A percentile compares a stretch with the other conserved stretches of the same genome.
These are phyloP conservation scores for Megaceryle torquata DNA, from an alignment of 2,113 vertebrate genomes.

Conservation along the genomic window DNA sequence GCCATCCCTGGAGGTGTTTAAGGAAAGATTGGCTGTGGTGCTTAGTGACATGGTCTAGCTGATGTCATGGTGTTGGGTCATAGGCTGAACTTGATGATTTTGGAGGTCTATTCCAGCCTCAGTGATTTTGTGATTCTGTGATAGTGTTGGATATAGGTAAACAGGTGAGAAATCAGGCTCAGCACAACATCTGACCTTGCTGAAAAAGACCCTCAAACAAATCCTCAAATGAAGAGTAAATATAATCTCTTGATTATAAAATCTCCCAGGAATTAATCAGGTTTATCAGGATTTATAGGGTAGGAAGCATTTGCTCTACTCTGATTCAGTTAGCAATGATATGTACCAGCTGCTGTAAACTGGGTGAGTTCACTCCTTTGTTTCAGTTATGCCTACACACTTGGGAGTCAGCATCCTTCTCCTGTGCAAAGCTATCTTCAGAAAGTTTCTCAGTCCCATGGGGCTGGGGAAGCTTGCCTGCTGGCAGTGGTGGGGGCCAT, in stretches of 20 bases:
- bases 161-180: not conserved
- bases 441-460: not conserved
- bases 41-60: no score
- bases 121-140: no score
- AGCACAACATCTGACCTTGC: not conserved
- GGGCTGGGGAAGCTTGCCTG: not conserved
- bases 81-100: no score
- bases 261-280: not conserved
- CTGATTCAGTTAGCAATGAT: conserved; percentile 42
- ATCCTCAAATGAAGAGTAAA: not conserved
- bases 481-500: not conserved
- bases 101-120: no score
- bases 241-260: not conserved
- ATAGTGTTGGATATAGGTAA: not conserved
- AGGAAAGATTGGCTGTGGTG: no score
- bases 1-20: no score
- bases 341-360: conserved; percentile 22
- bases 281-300: not conserved
- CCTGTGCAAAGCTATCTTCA: not conserved
- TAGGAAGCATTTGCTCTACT: conserved; percentile 7
- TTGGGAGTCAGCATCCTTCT: conserved; percentile 10
- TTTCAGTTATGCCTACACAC: conserved; percentile 27
- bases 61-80: no score
- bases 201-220: not conserved
- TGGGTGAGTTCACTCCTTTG: conserved; percentile 37